phyloP scores from a whole-genome alignment of 2,797 vertebrate species.

The Tragopan temminckii region DNA sequence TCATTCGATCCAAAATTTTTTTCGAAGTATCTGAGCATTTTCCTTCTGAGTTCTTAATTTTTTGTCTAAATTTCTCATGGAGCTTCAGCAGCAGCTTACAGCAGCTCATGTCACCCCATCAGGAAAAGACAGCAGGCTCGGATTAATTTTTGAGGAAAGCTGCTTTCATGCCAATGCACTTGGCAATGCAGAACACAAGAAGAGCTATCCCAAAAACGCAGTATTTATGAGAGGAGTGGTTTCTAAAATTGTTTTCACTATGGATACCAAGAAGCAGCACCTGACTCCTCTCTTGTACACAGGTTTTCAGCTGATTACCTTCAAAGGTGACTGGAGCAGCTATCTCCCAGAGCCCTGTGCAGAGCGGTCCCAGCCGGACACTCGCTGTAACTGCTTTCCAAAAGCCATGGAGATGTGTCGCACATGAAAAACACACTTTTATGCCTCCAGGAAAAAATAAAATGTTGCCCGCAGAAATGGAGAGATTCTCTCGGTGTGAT shows the following conservation, averaged over 20 bases:
- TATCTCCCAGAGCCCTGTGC: neutral
- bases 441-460: constrained; percentile 23
- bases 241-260: constrained; percentile 68
- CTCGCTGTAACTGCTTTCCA: neutral
- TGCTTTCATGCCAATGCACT: constrained; percentile 58
- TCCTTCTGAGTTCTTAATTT: neutral
- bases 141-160: constrained; percentile 70
- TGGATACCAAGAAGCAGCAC: constrained; percentile 57
- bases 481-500: constrained; percentile 30
- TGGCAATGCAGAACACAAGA: constrained; percentile 57
- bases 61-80: neutral
- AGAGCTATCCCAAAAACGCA: constrained; percentile 58
- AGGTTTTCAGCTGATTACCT: neutral
- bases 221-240: constrained; percentile 69
- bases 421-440: constrained; percentile 32
- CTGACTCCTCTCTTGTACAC: constrained; percentile 23
- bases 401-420: neutral
- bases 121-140: constrained; percentile 57
- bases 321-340: constrained; percentile 5
- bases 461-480: constrained; percentile 39
- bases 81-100: neutral
- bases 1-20: neutral
- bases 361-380: constrained; percentile 20
- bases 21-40: neutral
- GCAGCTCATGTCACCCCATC: neutral